These are phyloP conservation scores for Scolanthus callimorphus DNA, from an alignment of 92 coral and sea anemone species.

Conservation along the genomic window DNA sequence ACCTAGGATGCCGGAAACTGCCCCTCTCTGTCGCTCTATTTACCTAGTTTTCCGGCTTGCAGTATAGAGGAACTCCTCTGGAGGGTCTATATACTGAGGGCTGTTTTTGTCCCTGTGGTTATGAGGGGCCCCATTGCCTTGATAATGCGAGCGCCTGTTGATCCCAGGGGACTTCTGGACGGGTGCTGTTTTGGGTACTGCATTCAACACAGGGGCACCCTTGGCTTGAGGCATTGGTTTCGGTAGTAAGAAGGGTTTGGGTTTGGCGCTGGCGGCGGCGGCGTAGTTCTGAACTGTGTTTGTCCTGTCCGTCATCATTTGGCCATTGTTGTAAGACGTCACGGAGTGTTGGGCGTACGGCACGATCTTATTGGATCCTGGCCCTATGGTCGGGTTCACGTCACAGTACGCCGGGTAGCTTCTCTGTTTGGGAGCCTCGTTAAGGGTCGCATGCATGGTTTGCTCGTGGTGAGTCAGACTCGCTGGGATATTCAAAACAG, in stretches of 20 bases:
- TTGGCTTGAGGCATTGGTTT: conserved; percentile 40
- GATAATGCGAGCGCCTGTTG: conserved; percentile 44
- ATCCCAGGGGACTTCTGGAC: conserved; percentile 19
- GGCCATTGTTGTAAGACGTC: conserved; percentile 94
- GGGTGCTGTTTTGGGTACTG: conserved; percentile 40
- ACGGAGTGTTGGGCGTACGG: conserved; percentile 98
- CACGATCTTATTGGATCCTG: conserved; percentile 93
- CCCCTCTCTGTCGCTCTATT: too few relatives aligned
- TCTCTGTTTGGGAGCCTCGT: conserved; percentile 89
- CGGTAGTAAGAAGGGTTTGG: conserved; percentile 72
- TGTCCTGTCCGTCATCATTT: conserved; percentile 66
- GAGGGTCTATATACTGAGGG: conserved; percentile 98
- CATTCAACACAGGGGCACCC: conserved; percentile 20
- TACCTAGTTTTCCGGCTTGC: conserved; percentile 83
- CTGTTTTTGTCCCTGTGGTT: conserved; percentile 40
- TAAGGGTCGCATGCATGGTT: conserved; percentile 78
- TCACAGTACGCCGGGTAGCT: conserved; percentile 99
- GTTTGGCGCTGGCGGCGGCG: conserved; percentile 69
- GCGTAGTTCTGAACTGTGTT: conserved; percentile 43
- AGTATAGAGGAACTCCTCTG: conserved; percentile 94
- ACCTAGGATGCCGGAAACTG: too few relatives aligned
- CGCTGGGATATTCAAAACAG: too few relatives aligned
- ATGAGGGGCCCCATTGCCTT: conserved; percentile 43
- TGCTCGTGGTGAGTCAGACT: conserved; percentile 97
- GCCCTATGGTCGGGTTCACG: conserved; percentile 91